Conservation (phyloP, 2,888 invertebrate genomes). For the Abrostola triplasia region DNA sequence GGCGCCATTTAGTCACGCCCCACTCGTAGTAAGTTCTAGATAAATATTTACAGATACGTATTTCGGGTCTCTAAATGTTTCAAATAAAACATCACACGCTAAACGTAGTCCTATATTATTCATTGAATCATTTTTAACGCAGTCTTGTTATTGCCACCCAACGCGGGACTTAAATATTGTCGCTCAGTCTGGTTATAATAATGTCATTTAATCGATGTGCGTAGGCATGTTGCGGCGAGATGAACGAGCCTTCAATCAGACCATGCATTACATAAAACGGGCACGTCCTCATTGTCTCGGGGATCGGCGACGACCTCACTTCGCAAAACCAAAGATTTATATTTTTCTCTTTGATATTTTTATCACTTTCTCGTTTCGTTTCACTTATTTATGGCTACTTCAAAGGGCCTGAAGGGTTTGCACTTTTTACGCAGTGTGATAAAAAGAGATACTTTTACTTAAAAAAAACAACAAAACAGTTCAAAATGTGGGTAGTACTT, state of each 20-base stretch:
- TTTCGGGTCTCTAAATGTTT: slow-evolving; percentile 5
- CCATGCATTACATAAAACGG: slow-evolving; percentile 44
- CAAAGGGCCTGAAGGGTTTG: slow-evolving; percentile 3
- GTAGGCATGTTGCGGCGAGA: slow-evolving; percentile 22
- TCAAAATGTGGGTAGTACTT: no score
- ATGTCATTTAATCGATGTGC: slow-evolving; percentile 15
- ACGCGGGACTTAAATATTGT: slow-evolving; percentile 12
- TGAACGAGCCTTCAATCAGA: slow-evolving; percentile 40
- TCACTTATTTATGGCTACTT: slow-evolving; percentile 21
- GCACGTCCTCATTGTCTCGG: slow-evolving; percentile 54
- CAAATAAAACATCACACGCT: not conserved
- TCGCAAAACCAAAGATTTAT: slow-evolving; percentile 40
- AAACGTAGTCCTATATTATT: not conserved
- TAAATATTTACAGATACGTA: slow-evolving; percentile 25
- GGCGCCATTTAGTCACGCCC: slow-evolving; percentile 60
- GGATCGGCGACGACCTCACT: slow-evolving; percentile 27
- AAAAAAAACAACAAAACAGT: not conserved
- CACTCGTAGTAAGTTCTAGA: slow-evolving; percentile 23
- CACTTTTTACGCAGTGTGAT: not conserved
- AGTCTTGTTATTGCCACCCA: slow-evolving; percentile 40
- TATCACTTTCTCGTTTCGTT: slow-evolving; percentile 32
- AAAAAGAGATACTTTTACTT: not conserved
- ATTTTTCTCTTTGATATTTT: slow-evolving; percentile 39
- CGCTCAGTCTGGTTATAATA: slow-evolving; percentile 13
- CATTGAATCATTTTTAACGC: not conserved